Conservation (phyloP, 1,140 invertebrate genomes). For the Hylaeus anthracinus region DNA sequence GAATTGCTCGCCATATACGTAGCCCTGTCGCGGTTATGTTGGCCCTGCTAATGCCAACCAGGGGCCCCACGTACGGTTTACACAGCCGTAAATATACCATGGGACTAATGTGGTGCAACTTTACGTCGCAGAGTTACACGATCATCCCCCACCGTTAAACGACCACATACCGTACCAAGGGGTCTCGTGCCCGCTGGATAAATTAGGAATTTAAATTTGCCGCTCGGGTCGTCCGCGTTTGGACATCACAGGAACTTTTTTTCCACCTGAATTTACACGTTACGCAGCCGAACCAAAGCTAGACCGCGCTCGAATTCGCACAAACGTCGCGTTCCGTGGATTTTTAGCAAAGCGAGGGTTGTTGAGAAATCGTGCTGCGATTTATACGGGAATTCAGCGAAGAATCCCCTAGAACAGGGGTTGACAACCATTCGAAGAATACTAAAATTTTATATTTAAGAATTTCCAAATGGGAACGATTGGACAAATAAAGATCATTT, state of each 20-base stretch:
- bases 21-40: slow-evolving; percentile 61
- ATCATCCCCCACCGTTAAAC: slow-evolving; percentile 58
- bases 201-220: slow-evolving; percentile 76
- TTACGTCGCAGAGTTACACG: slow-evolving; percentile 63
- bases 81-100: slow-evolving; percentile 72
- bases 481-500: too few species aligned
- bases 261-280: slow-evolving; percentile 25
- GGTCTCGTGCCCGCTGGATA: slow-evolving; percentile 44
- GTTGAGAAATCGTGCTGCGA: too few species aligned
- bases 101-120: slow-evolving; percentile 73
- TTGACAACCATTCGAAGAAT: too few species aligned
- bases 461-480: too few species aligned
- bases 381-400: too few species aligned
- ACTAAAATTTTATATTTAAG: too few species aligned
- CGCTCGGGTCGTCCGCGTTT: slow-evolving; percentile 38
- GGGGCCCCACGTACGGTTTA: slow-evolving; percentile 39
- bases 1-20: slow-evolving; percentile 72
- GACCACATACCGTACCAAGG: not conserved
- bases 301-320: not conserved
- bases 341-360: not conserved
- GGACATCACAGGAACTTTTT: slow-evolving; percentile 32
- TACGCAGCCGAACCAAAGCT: not conserved
- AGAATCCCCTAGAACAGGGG: not conserved
- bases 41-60: slow-evolving; percentile 59
- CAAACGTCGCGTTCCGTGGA: slow-evolving; percentile 10